These are phyloP conservation scores for Epirrita christyi DNA, from an alignment of 2,888 invertebrate species.

Conservation along the genomic window DNA sequence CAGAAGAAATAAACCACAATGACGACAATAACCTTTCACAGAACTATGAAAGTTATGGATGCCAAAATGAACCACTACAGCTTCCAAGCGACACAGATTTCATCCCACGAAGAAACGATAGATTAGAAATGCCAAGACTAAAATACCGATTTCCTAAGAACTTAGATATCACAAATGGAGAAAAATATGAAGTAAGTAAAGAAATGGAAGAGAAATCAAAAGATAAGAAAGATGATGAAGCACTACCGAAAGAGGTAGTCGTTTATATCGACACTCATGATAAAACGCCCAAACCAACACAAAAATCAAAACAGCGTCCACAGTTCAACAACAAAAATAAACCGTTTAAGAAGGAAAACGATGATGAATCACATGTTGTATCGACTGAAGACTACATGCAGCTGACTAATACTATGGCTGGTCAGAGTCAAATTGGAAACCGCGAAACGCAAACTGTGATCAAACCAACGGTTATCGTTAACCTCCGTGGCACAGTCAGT, in stretches of 20 bases:
- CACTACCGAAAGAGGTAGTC: constrained; percentile 62
- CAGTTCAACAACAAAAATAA: constrained; percentile 40
- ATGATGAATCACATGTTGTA: constrained; percentile 42
- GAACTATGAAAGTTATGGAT: constrained; percentile 60
- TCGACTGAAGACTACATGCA: constrained; percentile 48
- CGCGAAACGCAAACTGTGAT: constrained; percentile 77
- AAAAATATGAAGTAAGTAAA: constrained; percentile 34
- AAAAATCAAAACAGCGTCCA: constrained; percentile 59
- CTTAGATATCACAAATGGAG: constrained; percentile 44
- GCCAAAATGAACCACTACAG: constrained; percentile 59
- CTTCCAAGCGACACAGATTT: constrained; percentile 67
- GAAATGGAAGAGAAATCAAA: constrained; percentile 24
- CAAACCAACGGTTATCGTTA: constrained; percentile 78
- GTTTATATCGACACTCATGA: constrained; percentile 62
- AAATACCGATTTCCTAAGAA: constrained; percentile 74
- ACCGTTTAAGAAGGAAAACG: constrained; percentile 51
- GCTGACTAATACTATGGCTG: constrained; percentile 67
- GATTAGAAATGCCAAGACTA: constrained; percentile 72
- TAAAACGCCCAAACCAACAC: constrained; percentile 46
- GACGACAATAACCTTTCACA: constrained; percentile 69
- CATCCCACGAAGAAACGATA: constrained; percentile 72
- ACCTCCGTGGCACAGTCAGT: constrained; percentile 70
- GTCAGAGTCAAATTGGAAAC: constrained; percentile 78
- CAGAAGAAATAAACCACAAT: constrained; percentile 63
- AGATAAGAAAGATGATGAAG: constrained; percentile 39